Base-by-base conservation (phyloP, 1,140 invertebrate genomes). In the Odontomachus brunneus region DNA sequence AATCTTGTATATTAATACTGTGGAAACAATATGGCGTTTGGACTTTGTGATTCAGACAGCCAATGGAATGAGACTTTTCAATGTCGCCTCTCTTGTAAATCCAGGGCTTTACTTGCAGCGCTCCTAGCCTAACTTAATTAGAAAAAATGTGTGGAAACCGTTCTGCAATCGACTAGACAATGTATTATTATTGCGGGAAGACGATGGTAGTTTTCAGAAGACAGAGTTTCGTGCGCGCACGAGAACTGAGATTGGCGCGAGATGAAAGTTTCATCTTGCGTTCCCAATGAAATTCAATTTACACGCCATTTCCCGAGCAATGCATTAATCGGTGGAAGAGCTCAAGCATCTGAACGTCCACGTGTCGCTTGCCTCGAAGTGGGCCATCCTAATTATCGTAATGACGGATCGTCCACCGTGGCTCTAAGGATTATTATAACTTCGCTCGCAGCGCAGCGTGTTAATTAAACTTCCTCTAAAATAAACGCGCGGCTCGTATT, bases 401-500 rank as follows among this genome's bases (percentile, higher is more conserved):
- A 80, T 80, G 65, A 69, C 65, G 65, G 65, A 80, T 80, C 66
- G 24, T 19, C 75, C 48, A 55, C 24, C 65, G 75, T 55, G 69
- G 51, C 69, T 80, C 69, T 71, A 57, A 80, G 65, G 75, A 71
- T 80, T 71, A 71, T 80, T 80, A 80, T 80, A 80, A 80, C 75
- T 80, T 80, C 9, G 29, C n/a, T 55, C 14, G 51, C 63, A 19
- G 22, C 29, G 24, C n/a, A n/a, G n/a, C 75, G 22, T 26, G 65
- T 69, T 80, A 80, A 80, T 80, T 80, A 69, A 80, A 71, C 33
- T 69, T 80, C 29, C 24, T 71, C 53, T 9, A 48, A 80, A 78
- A 80, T 59, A 80, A 71, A 80, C 53, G 65, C 53, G 65, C 29
- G 63, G 29, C 57, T 51, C 12, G 44, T n/a, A 49, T 22, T 71